Base-by-base conservation (phyloP, 2,113 vertebrate species). In the Eulemur macaco region DNA sequence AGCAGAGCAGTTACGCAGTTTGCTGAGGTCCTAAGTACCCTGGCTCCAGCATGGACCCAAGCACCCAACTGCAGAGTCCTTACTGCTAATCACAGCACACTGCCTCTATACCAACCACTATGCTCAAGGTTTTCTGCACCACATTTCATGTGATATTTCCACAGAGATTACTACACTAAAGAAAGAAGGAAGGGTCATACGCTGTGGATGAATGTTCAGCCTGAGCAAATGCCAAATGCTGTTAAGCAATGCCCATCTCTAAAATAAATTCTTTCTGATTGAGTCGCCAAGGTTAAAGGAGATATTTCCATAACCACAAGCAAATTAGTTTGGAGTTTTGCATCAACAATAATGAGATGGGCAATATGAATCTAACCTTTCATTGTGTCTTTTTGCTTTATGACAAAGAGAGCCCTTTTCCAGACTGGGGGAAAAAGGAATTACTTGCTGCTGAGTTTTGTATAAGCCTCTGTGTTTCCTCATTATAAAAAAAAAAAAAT, bases 211-310 rank as follows among this genome's bases (percentile, higher is more conserved):
- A 27, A 27, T 69, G 25, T 56, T 88, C 23, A 54, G 29, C 73
- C 31, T 77, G 54, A 92, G n/a, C 29, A 89, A 94, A 89, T 14
- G n/a, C 21, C 90, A 85, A 93, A 31, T 52, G 69, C 54, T 60
- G 29, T 86, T 82, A 93, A 91, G 66, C 54, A 68, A 91, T 18
- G n/a, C 12, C 39, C 20, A 29, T 42, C 37, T 83, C 91, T 45
- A 50, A 89, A 86, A 89, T 50, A 78, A 71, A 78, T 68, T 91
- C n/a, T 95, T 93, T 76, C 63, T 82, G 73, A 92, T 71, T 13
- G 50, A 91, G 80, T 91, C 2, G 0, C 81, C 63, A 64, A 87
- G 86, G 90, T 96, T 91, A 97, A 97, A 91, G 54, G 74, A 68
- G 47, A 34, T 56, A 78, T 78, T 95, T 89, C 76, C 63, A 45